These are phyloP conservation scores for Furcifer pardalis DNA, from an alignment of 2,797 vertebrate genomes.

Conservation along the genomic window DNA sequence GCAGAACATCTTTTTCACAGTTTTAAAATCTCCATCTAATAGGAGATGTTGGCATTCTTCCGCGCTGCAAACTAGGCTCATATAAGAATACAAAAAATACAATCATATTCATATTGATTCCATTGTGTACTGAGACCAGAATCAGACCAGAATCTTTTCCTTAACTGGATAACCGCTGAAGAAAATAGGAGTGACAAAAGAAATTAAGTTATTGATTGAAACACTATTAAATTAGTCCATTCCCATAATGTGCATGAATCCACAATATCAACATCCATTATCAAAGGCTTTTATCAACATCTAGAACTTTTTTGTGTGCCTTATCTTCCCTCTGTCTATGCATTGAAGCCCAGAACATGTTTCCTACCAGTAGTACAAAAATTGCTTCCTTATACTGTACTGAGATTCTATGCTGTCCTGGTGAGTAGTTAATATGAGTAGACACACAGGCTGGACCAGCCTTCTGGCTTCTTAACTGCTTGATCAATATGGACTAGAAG, in stretches of 20 bases:
- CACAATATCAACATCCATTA: constrained; percentile 21
- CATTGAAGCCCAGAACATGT: not conserved
- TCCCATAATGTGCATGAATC: constrained; percentile 8
- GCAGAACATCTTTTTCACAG: not conserved
- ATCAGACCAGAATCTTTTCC: constrained; percentile 33
- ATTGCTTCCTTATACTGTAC: not conserved
- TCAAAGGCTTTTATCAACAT: constrained; percentile 11
- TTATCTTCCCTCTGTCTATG: not conserved
- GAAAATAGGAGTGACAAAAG: constrained; percentile 8
- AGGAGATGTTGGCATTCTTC: not conserved
- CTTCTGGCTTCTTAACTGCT: not conserved
- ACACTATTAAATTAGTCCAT: constrained; percentile 18
- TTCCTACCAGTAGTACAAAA: not conserved
- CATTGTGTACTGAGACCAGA: not conserved
- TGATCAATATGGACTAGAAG: too few relatives aligned
- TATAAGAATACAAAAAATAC: not conserved
- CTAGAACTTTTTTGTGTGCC: not conserved
- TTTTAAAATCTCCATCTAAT: constrained; percentile 33
- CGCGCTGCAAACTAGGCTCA: not conserved
- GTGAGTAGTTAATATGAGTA: not conserved
- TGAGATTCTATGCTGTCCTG: not conserved
- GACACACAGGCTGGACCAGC: not conserved
- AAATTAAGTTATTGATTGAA: constrained; percentile 25
- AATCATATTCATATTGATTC: constrained; percentile 26
- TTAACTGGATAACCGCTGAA: constrained; percentile 11